Base-by-base conservation (phyloP, 2,888 invertebrate species). In the Digitonthophagus gazella region DNA sequence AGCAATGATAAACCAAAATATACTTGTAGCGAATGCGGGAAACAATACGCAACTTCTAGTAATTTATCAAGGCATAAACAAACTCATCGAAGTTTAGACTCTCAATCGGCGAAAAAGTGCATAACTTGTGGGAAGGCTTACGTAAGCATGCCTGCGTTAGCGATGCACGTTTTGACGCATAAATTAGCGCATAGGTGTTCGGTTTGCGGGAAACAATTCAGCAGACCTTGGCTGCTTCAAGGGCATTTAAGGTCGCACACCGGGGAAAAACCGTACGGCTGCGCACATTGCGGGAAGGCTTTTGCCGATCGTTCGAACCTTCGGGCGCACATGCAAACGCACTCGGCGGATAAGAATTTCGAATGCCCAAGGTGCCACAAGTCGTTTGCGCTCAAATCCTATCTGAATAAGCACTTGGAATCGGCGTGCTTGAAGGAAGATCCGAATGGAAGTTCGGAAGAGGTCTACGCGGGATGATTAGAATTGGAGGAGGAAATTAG, bases 71-170 rank as follows among this genome's bases (percentile, higher is more conserved):
- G 94, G 71, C 95, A 95, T 84, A 95, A 95, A 82, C 95, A 96
- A 83, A 96, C 95, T 0, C 96, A 96, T 81, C 88, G 95, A 28
- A 95, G 95, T 78, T 87, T 97, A 64, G 97, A 98, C 85, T 96
- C 96, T 19, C 92, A 93, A 78, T 90, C 94, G 71, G 97, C 97
- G 64, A 96, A 96, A 83, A 93, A 95, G 78, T 98, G 97, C 83
- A 92, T 93, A 75, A 95, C 95, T 74, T 98, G 97, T 83, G 94
- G 95, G 74, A 96, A 97, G 83, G 95, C 96, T 1, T 98, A 98
- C 84, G 97, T 98, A 64, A 95, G 95, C 74, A 98, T 98, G 97
- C 97, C 97, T 0, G 97, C 97, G 0, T 86, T 97, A 69, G 95
- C 97, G 58, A 97, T 95, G 92, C 95, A 94, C 82, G 91, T 95